A percentile compares a stretch with the other conserved stretches of the same genome.
Evolutionary conservation across 2,797 vertebrate species (phyloP).

Genomic region (Sternotherus odoratus): DNA sequence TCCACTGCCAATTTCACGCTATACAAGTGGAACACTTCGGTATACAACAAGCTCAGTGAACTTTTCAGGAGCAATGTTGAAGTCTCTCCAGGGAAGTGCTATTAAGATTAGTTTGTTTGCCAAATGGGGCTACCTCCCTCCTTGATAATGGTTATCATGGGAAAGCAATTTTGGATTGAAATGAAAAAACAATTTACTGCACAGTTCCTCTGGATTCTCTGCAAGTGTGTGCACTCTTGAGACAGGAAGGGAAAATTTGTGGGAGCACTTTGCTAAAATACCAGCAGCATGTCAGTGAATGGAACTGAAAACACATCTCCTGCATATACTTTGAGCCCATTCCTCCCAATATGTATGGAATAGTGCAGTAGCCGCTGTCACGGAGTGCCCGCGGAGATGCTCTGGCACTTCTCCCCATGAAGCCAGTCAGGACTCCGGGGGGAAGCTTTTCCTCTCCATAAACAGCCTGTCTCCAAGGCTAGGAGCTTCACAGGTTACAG

Average conservation of each 20-base stretch:
- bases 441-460: no score
- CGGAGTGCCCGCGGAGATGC: no score
- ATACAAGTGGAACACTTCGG: background rate
- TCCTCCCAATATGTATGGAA: background rate
- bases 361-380: background rate
- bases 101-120: background rate
- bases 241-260: background rate
- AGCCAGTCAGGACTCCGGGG: no score
- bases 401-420: no score
- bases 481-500: no score
- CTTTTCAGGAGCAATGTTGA: background rate
- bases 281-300: background rate
- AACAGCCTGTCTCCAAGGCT: no score
- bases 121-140: fast-evolving
- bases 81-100: background rate
- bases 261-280: background rate
- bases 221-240: background rate
- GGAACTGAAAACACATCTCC: background rate
- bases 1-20: background rate
- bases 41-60: background rate
- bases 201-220: fast-evolving
- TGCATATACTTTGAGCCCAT: background rate
- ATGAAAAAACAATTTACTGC: background rate
- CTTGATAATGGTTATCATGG: background rate
- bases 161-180: fast-evolving